Evolutionary conservation across 2,113 vertebrate genomes (phyloP).

Genomic region (Xiphophorus couchianus): DNA sequence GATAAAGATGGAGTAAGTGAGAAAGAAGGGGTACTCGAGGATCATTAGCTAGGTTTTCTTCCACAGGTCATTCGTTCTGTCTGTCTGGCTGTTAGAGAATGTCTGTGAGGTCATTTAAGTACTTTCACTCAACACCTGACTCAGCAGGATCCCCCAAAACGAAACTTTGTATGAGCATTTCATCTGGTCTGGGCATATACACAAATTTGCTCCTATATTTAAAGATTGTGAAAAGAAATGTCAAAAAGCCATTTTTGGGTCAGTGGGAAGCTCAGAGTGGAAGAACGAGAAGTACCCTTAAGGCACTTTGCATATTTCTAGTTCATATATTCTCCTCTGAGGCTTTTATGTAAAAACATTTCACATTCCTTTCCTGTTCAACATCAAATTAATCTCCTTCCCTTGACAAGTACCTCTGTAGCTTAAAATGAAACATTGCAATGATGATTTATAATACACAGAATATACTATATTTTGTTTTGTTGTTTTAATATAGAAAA

Average conservation of each 20-base stretch:
- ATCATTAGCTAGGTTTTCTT: conserved; percentile 55
- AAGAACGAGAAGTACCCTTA: conserved; percentile 32
- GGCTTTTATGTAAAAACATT: neutral
- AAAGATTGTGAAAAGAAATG: conserved; percentile 17
- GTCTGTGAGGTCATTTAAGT: conserved; percentile 32
- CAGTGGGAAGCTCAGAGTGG: conserved; percentile 18
- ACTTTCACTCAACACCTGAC: conserved; percentile 49
- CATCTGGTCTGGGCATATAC: neutral
- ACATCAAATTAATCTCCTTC: neutral
- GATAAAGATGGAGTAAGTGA: conserved; percentile 70
- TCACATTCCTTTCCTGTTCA: neutral
- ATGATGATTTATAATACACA: neutral
- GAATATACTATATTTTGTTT: neutral
- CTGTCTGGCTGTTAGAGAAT: conserved; percentile 41
- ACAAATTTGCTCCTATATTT: conserved; percentile 9
- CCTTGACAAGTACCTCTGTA: neutral
- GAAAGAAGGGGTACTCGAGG: conserved; percentile 61
- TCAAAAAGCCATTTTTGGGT: conserved; percentile 1
- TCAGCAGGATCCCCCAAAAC: conserved; percentile 14
- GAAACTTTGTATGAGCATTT: conserved; percentile 11
- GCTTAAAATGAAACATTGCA: neutral
- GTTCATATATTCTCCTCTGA: neutral
- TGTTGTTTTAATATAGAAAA: neutral
- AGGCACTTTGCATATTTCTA: neutral
- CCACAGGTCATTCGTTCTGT: conserved; percentile 61